phyloP scores from a whole-genome alignment of 1,140 invertebrate species.

The Neodiprion pinetum region DNA sequence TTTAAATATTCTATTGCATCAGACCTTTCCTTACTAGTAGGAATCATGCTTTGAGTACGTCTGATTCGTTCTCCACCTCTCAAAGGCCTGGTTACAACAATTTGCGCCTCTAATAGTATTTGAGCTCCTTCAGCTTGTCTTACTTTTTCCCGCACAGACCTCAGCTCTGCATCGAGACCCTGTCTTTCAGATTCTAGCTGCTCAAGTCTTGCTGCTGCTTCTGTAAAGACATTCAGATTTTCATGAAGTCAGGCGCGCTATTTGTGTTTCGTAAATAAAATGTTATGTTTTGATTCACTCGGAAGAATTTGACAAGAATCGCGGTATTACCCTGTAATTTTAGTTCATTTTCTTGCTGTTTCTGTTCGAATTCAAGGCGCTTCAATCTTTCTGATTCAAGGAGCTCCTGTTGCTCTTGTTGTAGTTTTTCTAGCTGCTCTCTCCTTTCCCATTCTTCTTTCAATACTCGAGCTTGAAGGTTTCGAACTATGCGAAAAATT shows the following conservation, averaged over 20 bases:
- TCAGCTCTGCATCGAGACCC: constrained; percentile 71
- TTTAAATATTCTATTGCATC: constrained; percentile 34
- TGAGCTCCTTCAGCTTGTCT: constrained; percentile 71
- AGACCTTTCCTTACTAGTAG: constrained; percentile 63
- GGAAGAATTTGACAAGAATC: constrained; percentile 5
- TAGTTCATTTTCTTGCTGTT: constrained; percentile 75
- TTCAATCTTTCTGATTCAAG: constrained; percentile 77
- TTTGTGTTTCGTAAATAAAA: neutral
- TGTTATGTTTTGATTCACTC: neutral
- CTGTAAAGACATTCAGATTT: constrained; percentile 54
- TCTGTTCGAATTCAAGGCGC: constrained; percentile 74
- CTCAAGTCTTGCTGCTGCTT: constrained; percentile 69
- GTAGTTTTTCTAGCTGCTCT: constrained; percentile 78
- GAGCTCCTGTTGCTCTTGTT: constrained; percentile 76
- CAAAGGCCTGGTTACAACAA: constrained; percentile 58
- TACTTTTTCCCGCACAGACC: constrained; percentile 71
- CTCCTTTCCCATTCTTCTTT: constrained; percentile 84
- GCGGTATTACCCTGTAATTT: constrained; percentile 67
- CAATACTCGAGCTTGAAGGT: constrained; percentile 67
- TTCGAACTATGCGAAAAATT: constrained; percentile 36
- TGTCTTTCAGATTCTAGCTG: constrained; percentile 74
- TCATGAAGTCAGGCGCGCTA: neutral
- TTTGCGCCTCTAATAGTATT: constrained; percentile 69
- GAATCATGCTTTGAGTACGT: constrained; percentile 67
- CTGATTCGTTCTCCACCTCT: constrained; percentile 58